A percentile compares a stretch with the other conserved stretches of the same genome.
Evolutionary conservation across 2,113 vertebrate genomes (phyloP).

Genomic region (Poeciliopsis turrubarensis): DNA sequence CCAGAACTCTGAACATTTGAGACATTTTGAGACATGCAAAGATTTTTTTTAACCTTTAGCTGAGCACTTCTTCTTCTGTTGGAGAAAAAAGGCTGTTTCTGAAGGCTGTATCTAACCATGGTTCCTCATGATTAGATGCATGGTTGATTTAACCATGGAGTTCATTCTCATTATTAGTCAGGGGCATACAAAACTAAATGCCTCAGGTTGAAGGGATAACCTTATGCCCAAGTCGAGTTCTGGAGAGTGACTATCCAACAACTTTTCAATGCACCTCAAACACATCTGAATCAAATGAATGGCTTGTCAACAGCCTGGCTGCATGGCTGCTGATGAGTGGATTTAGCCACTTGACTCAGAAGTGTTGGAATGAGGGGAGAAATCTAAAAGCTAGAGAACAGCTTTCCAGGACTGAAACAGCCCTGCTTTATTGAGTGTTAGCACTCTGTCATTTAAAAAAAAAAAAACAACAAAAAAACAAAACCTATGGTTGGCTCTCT

Average conservation of each 20-base stretch:
- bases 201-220: not conserved
- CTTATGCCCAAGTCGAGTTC: not conserved
- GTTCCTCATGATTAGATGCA: too few relatives aligned
- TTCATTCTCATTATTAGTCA: not conserved
- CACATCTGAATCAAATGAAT: too few relatives aligned
- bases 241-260: too few relatives aligned
- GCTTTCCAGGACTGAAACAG: too few relatives aligned
- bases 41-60: not conserved
- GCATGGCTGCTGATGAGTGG: too few relatives aligned
- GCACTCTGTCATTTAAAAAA: slow-evolving; percentile 25
- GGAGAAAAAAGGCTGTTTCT: too few relatives aligned
- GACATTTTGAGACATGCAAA: not conserved
- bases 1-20: not conserved
- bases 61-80: not conserved
- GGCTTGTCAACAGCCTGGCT: too few relatives aligned
- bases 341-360: too few relatives aligned
- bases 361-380: too few relatives aligned
- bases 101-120: too few relatives aligned
- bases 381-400: too few relatives aligned
- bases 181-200: not conserved
- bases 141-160: not conserved
- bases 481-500: not conserved
- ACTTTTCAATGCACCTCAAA: too few relatives aligned
- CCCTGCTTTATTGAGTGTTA: slow-evolving; percentile 4
- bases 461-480: slow-evolving; percentile 1